Evolutionary conservation across 2,888 invertebrate species (phyloP), one percentile per base, ranked within the genome.

Genomic region (Cataglyphis altisquamis): DNA sequence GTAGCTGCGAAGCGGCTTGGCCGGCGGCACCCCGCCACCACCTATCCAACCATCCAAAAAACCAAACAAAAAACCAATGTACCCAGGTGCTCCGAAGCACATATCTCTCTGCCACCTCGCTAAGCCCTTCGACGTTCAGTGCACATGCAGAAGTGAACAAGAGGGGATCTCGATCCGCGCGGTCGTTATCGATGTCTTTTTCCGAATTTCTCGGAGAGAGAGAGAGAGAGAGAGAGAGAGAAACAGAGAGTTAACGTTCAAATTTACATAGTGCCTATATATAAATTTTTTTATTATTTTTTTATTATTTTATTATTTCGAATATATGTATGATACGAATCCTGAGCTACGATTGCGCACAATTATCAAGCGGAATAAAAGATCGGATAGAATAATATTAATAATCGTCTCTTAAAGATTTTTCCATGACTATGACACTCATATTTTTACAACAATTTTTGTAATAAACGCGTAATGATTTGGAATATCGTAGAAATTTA

Each of bases 1-100:
- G 95, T 96, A 96, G 93, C 95, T 95, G 93, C 96, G 95, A 94
- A 96, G 95, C 93, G 96, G 96, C 95, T 96, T 96, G 93, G 96
- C 96, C 94, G 96, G 96, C 93, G 96, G 95, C 95, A 92, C 93
- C 90, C 93, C 94, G 92, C 93, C 94, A 91, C 93, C 93, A 94
- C 94, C 94, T 94, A 93, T 92, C 92, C 93, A 93, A 92, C 91
- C 93, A 93, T 92, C 92, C 88, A 92, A 92, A 93, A 91, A 93
- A 91, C 90, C 90, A 92, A 93, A 91, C 91, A 92, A 91, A 90
- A 86, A 90, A 89, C 90, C 89, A 92, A 87, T 90, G 86, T 89
- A 90, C 88, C 91, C 89, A 91, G 70, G 67, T 85, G 88, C 81
- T 82, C 83, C 82, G 84, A 39, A 45, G 60, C 82, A 41, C 88